Conservation (phyloP, 1,140 invertebrate species). For the Anastatus disparis region DNA sequence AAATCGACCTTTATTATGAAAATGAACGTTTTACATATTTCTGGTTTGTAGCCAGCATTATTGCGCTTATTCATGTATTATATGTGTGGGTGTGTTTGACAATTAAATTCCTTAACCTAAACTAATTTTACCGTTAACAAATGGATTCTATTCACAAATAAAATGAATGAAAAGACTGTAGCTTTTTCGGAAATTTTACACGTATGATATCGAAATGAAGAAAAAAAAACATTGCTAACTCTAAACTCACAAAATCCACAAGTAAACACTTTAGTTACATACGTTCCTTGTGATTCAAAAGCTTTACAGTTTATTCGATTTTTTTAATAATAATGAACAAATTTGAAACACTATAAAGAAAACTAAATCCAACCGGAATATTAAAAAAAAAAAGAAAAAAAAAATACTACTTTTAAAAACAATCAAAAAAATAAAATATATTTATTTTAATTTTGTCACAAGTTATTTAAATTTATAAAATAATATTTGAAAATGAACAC, state of each 20-base stretch:
- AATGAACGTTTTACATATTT: slow-evolving; percentile 63
- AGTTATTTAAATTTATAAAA: neutral
- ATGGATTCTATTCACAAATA: slow-evolving; percentile 32
- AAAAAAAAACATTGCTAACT: slow-evolving; percentile 37
- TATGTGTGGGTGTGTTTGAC: slow-evolving; percentile 21
- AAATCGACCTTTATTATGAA: slow-evolving; percentile 63
- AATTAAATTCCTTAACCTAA: slow-evolving; percentile 36
- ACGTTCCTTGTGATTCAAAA: slow-evolving; percentile 17
- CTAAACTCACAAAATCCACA: slow-evolving; percentile 31
- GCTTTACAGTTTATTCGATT: slow-evolving; percentile 11
- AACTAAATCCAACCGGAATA: slow-evolving; percentile 25
- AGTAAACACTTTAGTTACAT: slow-evolving; percentile 24
- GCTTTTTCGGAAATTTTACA: slow-evolving; percentile 31
- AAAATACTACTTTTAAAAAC: neutral
- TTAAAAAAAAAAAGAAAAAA: slow-evolving; percentile 8
- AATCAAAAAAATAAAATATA: slow-evolving; percentile 27
- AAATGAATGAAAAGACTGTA: slow-evolving; percentile 38
- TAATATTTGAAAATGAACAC: neutral
- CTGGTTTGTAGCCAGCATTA: slow-evolving; percentile 44
- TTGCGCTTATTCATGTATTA: slow-evolving; percentile 19
- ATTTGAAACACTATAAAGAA: slow-evolving; percentile 21
- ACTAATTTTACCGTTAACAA: slow-evolving; percentile 33
- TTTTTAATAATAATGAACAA: slow-evolving; percentile 6
- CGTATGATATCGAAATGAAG: slow-evolving; percentile 8
- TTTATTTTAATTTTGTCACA: slow-evolving; percentile 3